Base-by-base conservation (phyloP, 2,888 invertebrate species). In the Pyrocoelia pectoralis region DNA sequence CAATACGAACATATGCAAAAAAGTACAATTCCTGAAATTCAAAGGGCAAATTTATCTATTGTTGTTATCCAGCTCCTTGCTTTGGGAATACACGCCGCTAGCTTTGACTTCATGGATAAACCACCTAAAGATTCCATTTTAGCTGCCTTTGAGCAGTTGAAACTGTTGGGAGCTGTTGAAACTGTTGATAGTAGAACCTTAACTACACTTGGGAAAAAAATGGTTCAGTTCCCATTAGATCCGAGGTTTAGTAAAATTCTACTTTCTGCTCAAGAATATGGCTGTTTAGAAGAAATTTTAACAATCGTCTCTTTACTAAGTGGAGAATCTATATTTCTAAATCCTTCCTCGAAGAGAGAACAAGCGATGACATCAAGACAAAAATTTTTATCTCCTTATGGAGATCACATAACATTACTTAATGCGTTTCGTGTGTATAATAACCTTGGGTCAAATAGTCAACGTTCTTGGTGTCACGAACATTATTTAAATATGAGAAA, bases 141-240 rank as follows among this genome's bases (percentile, higher is more conserved):
- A 62, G 84, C 86, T 12, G 91, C 92, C 0, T 84, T 91, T 53
- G 81, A 84, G 15, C 84, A 89, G 56, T 79, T 92, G 8, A 87
- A 88, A 72, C 85, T 88, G 69, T 80, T 93, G 66, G 91, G 90
- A 56, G 94, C 94, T 15, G 85, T 95, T 49, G 88, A 89, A 65
- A 82, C 76, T 61, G 78, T 83, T 4, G 77, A 81, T 6, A 84
- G 85, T 60, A 86, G 87, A 0, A 85, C 88, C 78, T 83, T 98
- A 68, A 97, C 96, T 0, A 81, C 85, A 0, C 72, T 92, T 0
- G 98, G 98, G 0, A 88, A 87, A 70, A 88, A 91, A 76, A 95
- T 98, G 95, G 88, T 94, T 0, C 86, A 88, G 10, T 97, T 97
- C 80, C 98, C 98, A 0, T 84, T 98, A 33, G 97, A 98, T 79